These are phyloP conservation scores for Vandiemenella viatica DNA, from an alignment of 2,888 invertebrate genomes.

Conservation along the genomic window DNA sequence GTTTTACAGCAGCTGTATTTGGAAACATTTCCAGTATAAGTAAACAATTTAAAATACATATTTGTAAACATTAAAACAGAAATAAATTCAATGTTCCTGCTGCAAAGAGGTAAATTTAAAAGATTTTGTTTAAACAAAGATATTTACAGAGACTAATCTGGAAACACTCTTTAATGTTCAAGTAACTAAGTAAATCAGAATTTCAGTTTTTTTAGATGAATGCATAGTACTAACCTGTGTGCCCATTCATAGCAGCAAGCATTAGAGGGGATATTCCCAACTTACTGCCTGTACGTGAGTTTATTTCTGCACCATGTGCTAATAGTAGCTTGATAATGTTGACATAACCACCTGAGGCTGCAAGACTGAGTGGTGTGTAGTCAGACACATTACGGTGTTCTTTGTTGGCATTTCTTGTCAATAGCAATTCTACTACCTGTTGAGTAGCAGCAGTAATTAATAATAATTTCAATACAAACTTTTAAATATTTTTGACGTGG, in stretches of 20 bases:
- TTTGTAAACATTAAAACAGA: not conserved
- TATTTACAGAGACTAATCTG: too few relatives aligned
- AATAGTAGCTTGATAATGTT: conserved; percentile 92
- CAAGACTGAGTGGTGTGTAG: conserved; percentile 96
- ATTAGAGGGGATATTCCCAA: conserved; percentile 96
- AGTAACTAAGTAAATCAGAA: too few relatives aligned
- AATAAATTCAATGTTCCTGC: too few relatives aligned
- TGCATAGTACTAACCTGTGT: conserved; percentile 36
- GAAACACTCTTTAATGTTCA: too few relatives aligned
- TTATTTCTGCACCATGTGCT: conserved; percentile 93
- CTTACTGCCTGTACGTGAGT: conserved; percentile 92
- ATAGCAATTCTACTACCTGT: conserved; percentile 72
- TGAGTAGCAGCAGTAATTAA: conserved; percentile 3
- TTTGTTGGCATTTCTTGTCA: conserved; percentile 84
- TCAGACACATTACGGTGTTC: conserved; percentile 98
- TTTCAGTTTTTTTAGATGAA: not conserved
- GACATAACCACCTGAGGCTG: conserved; percentile 95
- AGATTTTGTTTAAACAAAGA: too few relatives aligned
- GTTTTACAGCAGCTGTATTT: conserved; percentile 68
- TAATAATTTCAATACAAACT: not conserved
- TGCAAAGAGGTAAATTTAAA: too few relatives aligned
- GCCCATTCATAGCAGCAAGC: conserved; percentile 99
- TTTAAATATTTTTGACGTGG: not conserved
- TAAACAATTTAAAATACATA: not conserved
- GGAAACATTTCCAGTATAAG: too few relatives aligned